Evolutionary conservation across 1,140 invertebrate genomes (phyloP).

Genomic region (Pogonus chalceus): DNA sequence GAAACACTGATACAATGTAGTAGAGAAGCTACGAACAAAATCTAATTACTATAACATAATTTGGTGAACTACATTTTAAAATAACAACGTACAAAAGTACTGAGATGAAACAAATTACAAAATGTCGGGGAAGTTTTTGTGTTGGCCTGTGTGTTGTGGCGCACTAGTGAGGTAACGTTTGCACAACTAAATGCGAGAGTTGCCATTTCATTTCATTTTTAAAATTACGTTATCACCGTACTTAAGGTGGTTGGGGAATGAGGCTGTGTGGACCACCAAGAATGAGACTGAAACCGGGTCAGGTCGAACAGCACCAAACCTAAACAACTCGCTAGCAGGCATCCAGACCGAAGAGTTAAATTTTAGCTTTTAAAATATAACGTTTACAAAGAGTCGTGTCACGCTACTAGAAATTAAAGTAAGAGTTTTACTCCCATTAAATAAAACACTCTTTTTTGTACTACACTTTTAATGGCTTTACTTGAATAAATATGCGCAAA

Average conservation of each 20-base stretch:
- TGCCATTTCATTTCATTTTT: neutral
- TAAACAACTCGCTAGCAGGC: too few species aligned
- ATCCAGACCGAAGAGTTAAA: neutral
- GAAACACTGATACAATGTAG: too few species aligned
- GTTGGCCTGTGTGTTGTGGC: too few species aligned
- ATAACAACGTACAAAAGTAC: too few species aligned
- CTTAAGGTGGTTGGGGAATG: neutral
- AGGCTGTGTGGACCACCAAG: too few species aligned
- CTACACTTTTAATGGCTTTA: neutral
- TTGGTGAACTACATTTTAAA: too few species aligned
- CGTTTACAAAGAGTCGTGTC: neutral
- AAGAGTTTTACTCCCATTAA: neutral
- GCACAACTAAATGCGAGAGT: neutral
- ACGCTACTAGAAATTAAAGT: neutral
- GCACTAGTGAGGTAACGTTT: too few species aligned
- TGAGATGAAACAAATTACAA: too few species aligned
- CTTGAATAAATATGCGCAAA: neutral
- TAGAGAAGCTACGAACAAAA: too few species aligned
- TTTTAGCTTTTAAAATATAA: neutral
- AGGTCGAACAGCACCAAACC: too few species aligned
- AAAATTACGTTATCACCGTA: neutral
- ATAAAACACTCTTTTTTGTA: neutral
- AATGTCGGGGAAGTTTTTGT: too few species aligned
- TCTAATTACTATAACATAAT: too few species aligned
- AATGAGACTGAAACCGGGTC: neutral